A percentile compares a stretch with the other conserved stretches of the same genome.
Conservation (phyloP, 2,888 invertebrate genomes). For the Meganola albula region DNA sequence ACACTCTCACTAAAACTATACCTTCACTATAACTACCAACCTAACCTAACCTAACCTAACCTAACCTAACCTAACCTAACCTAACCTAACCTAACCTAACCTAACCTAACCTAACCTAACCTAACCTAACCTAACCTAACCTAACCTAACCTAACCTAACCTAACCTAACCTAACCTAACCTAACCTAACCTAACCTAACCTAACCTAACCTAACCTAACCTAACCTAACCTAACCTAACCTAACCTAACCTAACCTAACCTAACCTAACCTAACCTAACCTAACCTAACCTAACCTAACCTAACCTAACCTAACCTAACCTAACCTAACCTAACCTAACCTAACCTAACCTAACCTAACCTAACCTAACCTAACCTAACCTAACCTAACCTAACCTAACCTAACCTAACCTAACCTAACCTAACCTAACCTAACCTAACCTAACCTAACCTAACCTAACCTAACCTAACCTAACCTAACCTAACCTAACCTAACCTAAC, state of each 20-base stretch:
- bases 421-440: conserved; percentile 14
- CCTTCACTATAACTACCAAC: conserved; percentile 9
- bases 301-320: conserved; percentile 12
- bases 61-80: conserved; percentile 12
- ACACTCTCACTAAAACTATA: too few species aligned
- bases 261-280: conserved; percentile 13
- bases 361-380: conserved; percentile 17
- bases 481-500: conserved; percentile 11
- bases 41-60: conserved; percentile 12
- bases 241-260: conserved; percentile 13
- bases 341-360: conserved; percentile 12
- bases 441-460: conserved; percentile 14
- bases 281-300: conserved; percentile 12
- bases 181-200: conserved; percentile 12
- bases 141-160: conserved; percentile 11
- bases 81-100: conserved; percentile 12
- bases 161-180: conserved; percentile 11
- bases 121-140: conserved; percentile 12
- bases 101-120: conserved; percentile 12
- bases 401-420: conserved; percentile 11
- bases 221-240: conserved; percentile 11
- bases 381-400: conserved; percentile 15
- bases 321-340: conserved; percentile 11
- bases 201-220: conserved; percentile 12
- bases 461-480: conserved; percentile 11